Evolutionary conservation across 2,888 invertebrate genomes (phyloP).

Genomic region (Osedax fenrisi): DNA sequence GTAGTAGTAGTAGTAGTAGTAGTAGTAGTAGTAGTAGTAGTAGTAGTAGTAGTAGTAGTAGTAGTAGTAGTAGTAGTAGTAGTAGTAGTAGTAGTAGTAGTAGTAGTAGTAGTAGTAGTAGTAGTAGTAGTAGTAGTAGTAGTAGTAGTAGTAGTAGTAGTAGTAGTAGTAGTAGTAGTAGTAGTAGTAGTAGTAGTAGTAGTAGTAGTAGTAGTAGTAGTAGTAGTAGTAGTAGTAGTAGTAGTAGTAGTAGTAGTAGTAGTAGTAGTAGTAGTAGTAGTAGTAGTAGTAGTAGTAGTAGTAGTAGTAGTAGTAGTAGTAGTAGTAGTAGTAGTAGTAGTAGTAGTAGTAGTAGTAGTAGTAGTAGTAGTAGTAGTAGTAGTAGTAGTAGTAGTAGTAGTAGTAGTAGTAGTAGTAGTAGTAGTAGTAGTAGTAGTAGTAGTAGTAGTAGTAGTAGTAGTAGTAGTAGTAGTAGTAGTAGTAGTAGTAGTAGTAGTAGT

Average conservation of each 20-base stretch:
- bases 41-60: conserved; percentile 20
- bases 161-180: conserved; percentile 6
- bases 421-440: too few species aligned
- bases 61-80: not conserved
- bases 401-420: too few species aligned
- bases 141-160: conserved; percentile 21
- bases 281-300: too few species aligned
- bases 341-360: too few species aligned
- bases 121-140: conserved; percentile 2
- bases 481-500: too few species aligned
- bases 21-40: conserved; percentile 12
- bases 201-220: conserved; percentile 16
- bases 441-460: too few species aligned
- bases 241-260: conserved; percentile 21
- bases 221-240: not conserved
- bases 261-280: conserved; percentile 6
- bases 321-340: too few species aligned
- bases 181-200: conserved; percentile 12
- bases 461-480: too few species aligned
- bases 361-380: too few species aligned
- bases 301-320: too few species aligned
- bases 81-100: conserved; percentile 16
- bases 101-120: conserved; percentile 16
- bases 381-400: too few species aligned
- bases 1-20: conserved; percentile 8